phyloP scores from a whole-genome alignment of 2,888 invertebrate species.

The Ellobium chinense region DNA sequence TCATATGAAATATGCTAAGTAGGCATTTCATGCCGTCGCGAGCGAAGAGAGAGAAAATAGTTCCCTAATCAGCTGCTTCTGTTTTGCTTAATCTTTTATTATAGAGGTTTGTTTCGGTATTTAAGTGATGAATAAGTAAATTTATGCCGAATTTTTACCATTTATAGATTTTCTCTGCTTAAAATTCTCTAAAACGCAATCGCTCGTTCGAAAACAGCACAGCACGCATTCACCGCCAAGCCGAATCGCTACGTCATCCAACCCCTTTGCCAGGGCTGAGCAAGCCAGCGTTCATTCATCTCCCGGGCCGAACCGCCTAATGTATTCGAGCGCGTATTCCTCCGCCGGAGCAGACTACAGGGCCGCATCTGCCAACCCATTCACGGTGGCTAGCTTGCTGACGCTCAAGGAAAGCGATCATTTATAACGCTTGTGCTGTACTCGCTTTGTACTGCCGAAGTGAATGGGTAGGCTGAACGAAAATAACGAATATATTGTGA shows the following conservation, averaged over 20 bases:
- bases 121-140: no score
- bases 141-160: background rate
- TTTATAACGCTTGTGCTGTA: background rate
- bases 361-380: slow-evolving; percentile 13
- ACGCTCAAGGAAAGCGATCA: background rate
- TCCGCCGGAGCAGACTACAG: background rate
- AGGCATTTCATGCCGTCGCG: slow-evolving; percentile 20
- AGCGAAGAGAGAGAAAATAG: slow-evolving; percentile 26
- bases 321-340: slow-evolving; percentile 32
- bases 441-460: background rate
- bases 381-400: slow-evolving; percentile 8
- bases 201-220: background rate
- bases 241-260: background rate
- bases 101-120: no score
- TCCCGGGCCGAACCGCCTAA: background rate
- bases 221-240: background rate
- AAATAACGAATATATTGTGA: background rate
- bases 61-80: background rate
- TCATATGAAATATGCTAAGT: slow-evolving; percentile 44
- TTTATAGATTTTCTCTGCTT: background rate
- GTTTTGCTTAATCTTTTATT: no score
- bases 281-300: slow-evolving; percentile 37
- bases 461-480: background rate
- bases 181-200: background rate
- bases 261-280: background rate